These are phyloP conservation scores for Rafetus swinhoei DNA, from an alignment of 2,113 vertebrate genomes.

Conservation along the genomic window DNA sequence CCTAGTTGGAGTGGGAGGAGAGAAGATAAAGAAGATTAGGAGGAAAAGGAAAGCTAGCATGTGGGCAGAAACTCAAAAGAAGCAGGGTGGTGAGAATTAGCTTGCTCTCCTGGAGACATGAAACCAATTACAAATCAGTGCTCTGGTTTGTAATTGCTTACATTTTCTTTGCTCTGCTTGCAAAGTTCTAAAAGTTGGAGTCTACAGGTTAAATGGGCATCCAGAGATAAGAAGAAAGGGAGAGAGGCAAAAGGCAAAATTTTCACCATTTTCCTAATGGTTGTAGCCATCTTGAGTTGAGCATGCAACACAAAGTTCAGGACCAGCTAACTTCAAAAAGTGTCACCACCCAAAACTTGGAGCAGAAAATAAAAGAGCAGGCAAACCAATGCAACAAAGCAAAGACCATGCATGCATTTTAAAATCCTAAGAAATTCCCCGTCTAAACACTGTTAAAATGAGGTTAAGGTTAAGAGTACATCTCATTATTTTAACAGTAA, in stretches of 20 bases:
- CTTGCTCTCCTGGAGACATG: no score
- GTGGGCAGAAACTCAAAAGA: neutral
- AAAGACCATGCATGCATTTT: neutral
- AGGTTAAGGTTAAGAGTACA: neutral
- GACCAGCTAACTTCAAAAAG: neutral
- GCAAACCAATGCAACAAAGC: neutral
- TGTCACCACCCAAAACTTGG: neutral
- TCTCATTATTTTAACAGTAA: neutral
- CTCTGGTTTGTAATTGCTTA: no score
- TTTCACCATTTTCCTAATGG: neutral
- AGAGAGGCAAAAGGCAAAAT: fast-evolving
- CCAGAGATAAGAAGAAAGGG: neutral
- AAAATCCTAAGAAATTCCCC: neutral
- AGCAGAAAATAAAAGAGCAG: neutral
- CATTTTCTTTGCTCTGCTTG: no score
- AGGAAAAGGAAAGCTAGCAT: neutral
- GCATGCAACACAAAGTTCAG: neutral
- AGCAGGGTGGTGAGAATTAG: neutral
- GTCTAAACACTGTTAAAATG: neutral
- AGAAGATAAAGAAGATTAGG: neutral
- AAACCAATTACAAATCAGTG: no score
- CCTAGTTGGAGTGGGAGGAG: neutral
- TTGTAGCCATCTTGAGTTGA: neutral
- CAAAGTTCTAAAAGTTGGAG: neutral
- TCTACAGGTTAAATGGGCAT: neutral